Base-by-base conservation (phyloP, 1,140 invertebrate species). In the Pseudomyrmex pallidus region DNA sequence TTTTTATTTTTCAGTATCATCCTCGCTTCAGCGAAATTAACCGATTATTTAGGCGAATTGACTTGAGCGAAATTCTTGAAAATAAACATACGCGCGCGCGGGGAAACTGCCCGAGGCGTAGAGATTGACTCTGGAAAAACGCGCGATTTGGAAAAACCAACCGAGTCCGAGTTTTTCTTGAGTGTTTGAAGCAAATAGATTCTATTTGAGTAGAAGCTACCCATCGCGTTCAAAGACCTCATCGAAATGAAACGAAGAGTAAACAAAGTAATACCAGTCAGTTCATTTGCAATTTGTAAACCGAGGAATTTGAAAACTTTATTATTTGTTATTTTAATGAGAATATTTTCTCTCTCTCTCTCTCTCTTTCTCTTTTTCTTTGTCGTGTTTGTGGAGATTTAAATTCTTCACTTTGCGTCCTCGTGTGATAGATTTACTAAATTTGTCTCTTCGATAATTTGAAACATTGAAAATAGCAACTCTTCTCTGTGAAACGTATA, bases 271-370 rank as follows among this genome's bases (percentile, higher is more conserved):
- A 80, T n/a, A 61, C 67, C 20, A 35, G 22, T 20, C 66, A 48
- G 44, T 56, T 80, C n/a, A 59, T 72, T 35, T 61, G 35, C 54
- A 72, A 70, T 50, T 61, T 72, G 46, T 62, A 70, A 70, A 72
- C 1, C 48, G 4, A 15, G 59, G 17, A 59, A 13, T 70, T 10
- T 3, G 13, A 8, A 59, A 50, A 35, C 10, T 59, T 44, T 22
- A 25, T 67, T 67, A 46, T 80, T 70, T 80, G 20, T 70, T n/a
- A 78, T 72, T 70, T 70, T 59, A 78, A 78, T 12, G 44, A 78
- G 35, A 22, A 59, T 0, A 48, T 70, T 2, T 10, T 8, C 3
- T 10, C 25, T 25, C 25, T 25, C 22, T 25, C 22, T 25, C 22
- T 25, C 2, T 25, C 2, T 70, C 1, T 54, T 10, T 25, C 15